phyloP scores from a whole-genome alignment of 2,113 vertebrate species.

The Neomonachus schauinslandi region DNA sequence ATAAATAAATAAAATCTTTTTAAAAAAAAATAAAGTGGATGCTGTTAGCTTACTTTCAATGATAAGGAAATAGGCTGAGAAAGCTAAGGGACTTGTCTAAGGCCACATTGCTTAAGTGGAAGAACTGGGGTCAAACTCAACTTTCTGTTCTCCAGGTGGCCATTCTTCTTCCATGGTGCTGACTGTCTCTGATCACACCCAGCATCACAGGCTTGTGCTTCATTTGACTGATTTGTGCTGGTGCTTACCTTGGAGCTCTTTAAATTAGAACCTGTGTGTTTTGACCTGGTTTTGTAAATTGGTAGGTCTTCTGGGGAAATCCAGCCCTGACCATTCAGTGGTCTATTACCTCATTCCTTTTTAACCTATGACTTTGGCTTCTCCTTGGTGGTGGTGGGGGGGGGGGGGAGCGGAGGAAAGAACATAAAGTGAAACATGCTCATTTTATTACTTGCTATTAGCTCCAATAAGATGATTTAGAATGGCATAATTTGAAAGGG shows the following conservation, averaged over 20 bases:
- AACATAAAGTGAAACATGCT: neutral
- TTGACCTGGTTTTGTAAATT: neutral
- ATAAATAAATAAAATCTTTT: neutral
- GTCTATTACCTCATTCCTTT: neutral
- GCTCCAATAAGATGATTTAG: slow-evolving; percentile 31
- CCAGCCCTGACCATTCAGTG: neutral
- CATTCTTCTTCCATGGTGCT: fast-evolving
- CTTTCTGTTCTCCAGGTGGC: neutral
- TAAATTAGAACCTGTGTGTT: neutral
- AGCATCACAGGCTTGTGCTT: neutral
- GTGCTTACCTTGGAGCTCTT: neutral
- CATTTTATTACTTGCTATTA: slow-evolving; percentile 1
- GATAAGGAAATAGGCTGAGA: neutral
- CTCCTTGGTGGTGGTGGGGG: neutral
- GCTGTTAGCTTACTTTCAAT: neutral
- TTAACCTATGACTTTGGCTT: slow-evolving; percentile 2
- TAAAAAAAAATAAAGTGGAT: neutral
- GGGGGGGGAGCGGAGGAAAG: neutral
- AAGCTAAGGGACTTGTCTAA: neutral
- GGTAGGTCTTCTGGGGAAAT: neutral
- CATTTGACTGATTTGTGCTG: neutral
- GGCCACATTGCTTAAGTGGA: neutral
- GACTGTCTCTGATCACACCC: neutral
- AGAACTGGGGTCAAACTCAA: neutral
- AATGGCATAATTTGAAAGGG: slow-evolving; percentile 12